phyloP scores from a whole-genome alignment of 2,113 vertebrate genomes.

The Gallinago jamesoni region DNA sequence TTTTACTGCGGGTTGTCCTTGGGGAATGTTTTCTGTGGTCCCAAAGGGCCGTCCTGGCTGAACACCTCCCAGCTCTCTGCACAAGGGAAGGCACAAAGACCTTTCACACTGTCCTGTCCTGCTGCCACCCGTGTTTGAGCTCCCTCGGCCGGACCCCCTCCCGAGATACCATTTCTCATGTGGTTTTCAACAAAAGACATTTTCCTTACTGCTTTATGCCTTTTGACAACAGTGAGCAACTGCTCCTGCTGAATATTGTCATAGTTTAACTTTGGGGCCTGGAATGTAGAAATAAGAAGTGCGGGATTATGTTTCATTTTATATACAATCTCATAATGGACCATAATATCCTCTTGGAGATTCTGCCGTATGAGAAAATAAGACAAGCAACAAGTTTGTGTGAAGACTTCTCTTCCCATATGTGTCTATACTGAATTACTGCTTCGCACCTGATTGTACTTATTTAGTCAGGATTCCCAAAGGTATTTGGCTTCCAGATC shows the following conservation, averaged over 20 bases:
- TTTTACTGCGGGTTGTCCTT: background rate
- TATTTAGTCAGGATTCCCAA: background rate
- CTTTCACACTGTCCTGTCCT: background rate
- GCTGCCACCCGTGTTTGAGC: background rate
- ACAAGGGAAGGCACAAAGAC: background rate
- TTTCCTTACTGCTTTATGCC: background rate
- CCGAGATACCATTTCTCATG: accelerated
- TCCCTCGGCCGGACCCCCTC: background rate
- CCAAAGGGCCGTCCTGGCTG: background rate
- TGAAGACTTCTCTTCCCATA: background rate
- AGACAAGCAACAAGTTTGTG: background rate
- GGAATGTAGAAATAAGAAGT: background rate
- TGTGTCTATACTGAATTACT: background rate
- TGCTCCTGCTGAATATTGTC: background rate
- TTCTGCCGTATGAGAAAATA: background rate
- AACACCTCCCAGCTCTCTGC: background rate
- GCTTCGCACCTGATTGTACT: background rate
- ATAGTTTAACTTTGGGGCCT: background rate
- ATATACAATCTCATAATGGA: background rate
- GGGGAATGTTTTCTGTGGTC: background rate
- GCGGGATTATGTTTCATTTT: slow-evolving; percentile 10
- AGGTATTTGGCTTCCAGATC: background rate
- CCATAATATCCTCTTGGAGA: background rate
- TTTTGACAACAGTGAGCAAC: slow-evolving; percentile 11
- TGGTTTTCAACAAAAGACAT: background rate